These are phyloP conservation scores for Sebastes hubbsi DNA, from an alignment of 2,797 vertebrate genomes.

Conservation along the genomic window DNA sequence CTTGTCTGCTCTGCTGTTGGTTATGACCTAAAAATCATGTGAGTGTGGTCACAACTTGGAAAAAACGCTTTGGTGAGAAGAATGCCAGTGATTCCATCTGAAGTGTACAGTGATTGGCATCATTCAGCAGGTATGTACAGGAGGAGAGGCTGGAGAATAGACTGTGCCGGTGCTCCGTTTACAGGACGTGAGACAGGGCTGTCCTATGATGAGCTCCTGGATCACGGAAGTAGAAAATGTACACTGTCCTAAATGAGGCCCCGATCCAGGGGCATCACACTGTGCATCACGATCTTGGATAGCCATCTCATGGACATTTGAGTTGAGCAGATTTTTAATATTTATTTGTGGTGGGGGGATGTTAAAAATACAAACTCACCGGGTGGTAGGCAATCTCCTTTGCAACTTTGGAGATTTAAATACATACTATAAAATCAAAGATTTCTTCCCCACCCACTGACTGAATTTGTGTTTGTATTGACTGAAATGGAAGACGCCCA, in stretches of 20 bases:
- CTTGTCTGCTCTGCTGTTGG: conserved; percentile 43
- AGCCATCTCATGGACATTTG: background rate
- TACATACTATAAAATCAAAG: background rate
- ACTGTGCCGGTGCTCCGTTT: conserved; percentile 27
- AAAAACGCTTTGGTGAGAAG: conserved; percentile 75
- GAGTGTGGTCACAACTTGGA: conserved; percentile 24
- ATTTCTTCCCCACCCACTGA: background rate
- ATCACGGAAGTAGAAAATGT: background rate
- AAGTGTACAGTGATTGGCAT: conserved; percentile 39
- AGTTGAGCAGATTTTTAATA: background rate
- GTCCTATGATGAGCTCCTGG: background rate
- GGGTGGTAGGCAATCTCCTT: background rate
- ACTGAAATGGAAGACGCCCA: background rate
- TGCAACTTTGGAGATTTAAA: background rate
- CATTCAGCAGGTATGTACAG: conserved; percentile 23
- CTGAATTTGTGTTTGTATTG: background rate
- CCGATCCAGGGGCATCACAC: background rate
- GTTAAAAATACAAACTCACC: background rate
- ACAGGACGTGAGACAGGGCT: background rate
- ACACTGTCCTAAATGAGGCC: background rate
- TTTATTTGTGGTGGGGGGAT: background rate
- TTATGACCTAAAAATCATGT: conserved; percentile 27
- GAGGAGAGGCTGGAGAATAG: background rate
- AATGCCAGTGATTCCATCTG: conserved; percentile 52
- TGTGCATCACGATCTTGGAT: background rate